Base-by-base conservation (phyloP, 1,140 invertebrate species). In the Apis cerana region DNA sequence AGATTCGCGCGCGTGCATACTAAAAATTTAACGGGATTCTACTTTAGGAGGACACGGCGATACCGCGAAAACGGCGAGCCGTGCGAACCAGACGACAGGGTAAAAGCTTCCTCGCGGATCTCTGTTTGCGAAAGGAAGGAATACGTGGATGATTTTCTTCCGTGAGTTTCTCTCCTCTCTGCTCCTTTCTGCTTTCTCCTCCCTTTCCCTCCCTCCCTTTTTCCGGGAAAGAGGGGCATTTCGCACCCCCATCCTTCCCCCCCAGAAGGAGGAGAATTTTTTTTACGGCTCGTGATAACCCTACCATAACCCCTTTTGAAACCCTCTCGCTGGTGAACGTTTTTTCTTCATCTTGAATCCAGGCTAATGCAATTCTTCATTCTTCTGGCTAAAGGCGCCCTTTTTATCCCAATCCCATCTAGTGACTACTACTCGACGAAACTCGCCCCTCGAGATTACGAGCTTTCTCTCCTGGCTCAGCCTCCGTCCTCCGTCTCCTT, bases 331-430 rank as follows among this genome's bases (percentile, higher is more conserved):
- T 1, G 11, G 48, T 48, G 62, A 56, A n/a, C 56, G 64, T 76
- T 82, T 82, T 82, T 82, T 82, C 59, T 83, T 52, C 56, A 87
- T 83, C 86, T 87, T 43, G 33, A 86, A 87, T 83, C 33, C 70
- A 83, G 76, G 70, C 82, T 75, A 82, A 69, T 83, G 70, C 84
- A 83, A 87, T 87, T 78, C 82, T 83, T 86, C 80, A 80, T 87
- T 76, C 76, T 87, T 83, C 67, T 27, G 54, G 65, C 12, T 83
- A 78, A 75, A 79, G 65, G 61, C 59, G 54, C 69, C 59, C 64
- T 86, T 87, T 83, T 86, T 71, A 52, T n/a, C 56, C 52, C 65
- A 27, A 33, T 79, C 69, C 33, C 33, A 43, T 23, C 80, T 27
- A n/a, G 59, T 58, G 59, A 79, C 75, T 54, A 79, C 75, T 54